Evolutionary conservation across 2,888 invertebrate species (phyloP).

Genomic region (Tachina fera): DNA sequence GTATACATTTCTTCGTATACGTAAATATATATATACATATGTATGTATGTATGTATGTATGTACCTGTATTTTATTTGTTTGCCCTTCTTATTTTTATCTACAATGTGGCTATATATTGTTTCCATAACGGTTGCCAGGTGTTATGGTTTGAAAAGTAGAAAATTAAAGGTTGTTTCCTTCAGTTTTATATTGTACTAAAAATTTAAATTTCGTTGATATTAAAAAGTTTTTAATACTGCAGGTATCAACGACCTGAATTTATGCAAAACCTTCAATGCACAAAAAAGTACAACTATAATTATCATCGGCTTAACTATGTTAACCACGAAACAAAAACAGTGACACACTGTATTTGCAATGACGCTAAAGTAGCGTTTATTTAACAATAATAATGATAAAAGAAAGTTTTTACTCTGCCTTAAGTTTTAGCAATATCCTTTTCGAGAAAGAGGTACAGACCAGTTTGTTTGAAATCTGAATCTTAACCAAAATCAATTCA

Average conservation of each 20-base stretch:
- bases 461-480: too few relatives aligned
- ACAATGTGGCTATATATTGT: not conserved
- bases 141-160: slow-evolving; percentile 43
- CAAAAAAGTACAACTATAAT: slow-evolving; percentile 21
- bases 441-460: too few relatives aligned
- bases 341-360: not conserved
- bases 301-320: slow-evolving; percentile 8
- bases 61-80: slow-evolving; percentile 14
- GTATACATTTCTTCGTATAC: slow-evolving; percentile 47
- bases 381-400: too few relatives aligned
- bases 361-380: too few relatives aligned
- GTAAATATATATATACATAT: not conserved
- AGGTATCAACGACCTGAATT: slow-evolving; percentile 69
- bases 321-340: slow-evolving; percentile 8
- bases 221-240: slow-evolving; percentile 41
- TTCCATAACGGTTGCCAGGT: slow-evolving; percentile 62
- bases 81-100: slow-evolving; percentile 51
- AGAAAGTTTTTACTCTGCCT: too few relatives aligned
- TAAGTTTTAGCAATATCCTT: too few relatives aligned
- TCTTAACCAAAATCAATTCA: too few relatives aligned
- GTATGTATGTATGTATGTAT: too few relatives aligned
- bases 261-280: slow-evolving; percentile 60
- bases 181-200: not conserved
- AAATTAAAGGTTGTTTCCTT: slow-evolving; percentile 40
- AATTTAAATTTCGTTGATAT: not conserved